These are phyloP conservation scores for Crenuchus spilurus DNA, from an alignment of 2,797 vertebrate genomes.

Conservation along the genomic window DNA sequence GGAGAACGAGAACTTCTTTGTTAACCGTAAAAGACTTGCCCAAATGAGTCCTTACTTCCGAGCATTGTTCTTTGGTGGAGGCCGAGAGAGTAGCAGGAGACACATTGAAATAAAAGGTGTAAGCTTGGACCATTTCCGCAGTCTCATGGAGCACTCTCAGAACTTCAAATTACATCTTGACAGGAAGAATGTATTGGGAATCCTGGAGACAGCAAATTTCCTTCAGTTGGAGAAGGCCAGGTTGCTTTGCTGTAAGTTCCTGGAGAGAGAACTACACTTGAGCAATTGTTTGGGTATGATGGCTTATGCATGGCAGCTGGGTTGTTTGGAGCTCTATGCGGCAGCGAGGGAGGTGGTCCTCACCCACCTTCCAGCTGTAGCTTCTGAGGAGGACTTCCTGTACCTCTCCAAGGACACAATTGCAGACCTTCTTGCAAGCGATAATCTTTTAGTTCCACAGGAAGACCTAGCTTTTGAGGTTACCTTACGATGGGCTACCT, in stretches of 20 bases:
- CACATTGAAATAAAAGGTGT: slow-evolving; percentile 81
- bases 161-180: slow-evolving; percentile 72
- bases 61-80: slow-evolving; percentile 87
- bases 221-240: slow-evolving; percentile 82
- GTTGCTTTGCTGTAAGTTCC: slow-evolving; percentile 84
- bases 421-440: slow-evolving; percentile 80
- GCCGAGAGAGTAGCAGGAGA: slow-evolving; percentile 76
- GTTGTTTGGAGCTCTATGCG: slow-evolving; percentile 75
- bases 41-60: slow-evolving; percentile 85
- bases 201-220: slow-evolving; percentile 86
- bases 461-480: slow-evolving; percentile 86
- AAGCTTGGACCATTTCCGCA: slow-evolving; percentile 71
- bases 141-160: slow-evolving; percentile 76
- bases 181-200: slow-evolving; percentile 77
- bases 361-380: slow-evolving; percentile 82
- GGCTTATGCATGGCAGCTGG: slow-evolving; percentile 81
- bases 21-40: slow-evolving; percentile 79
- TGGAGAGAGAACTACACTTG: slow-evolving; percentile 85
- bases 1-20: slow-evolving; percentile 78
- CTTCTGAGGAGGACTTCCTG: slow-evolving; percentile 79
- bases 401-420: slow-evolving; percentile 80
- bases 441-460: slow-evolving; percentile 77
- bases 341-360: slow-evolving; percentile 81
- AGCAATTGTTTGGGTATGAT: slow-evolving; percentile 88
- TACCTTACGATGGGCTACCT: slow-evolving; percentile 80